Evolutionary conservation across 2,797 vertebrate species (phyloP), one percentile per base, ranked within the genome.

Genomic region (Nannoperca obscura): DNA sequence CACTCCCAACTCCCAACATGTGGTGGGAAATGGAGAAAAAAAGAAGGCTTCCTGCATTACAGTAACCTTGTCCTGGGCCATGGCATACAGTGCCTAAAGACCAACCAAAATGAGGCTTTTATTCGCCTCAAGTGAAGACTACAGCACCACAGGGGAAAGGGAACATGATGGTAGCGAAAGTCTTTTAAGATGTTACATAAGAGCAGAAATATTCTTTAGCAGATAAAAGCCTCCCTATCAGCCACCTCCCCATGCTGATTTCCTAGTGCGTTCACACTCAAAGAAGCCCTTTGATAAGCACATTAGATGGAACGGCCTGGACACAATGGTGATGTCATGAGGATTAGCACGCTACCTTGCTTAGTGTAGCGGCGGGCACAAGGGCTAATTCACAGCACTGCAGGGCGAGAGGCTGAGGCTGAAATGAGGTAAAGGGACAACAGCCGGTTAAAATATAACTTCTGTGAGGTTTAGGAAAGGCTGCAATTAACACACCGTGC

Each of bases 241-340:
- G 87, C 88, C 68, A 85, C 86, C 89, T 92, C 86, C 90, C 88
- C 77, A 82, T 83, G 85, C 90, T 88, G 90, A 93, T 93, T 93
- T 93, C 88, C 85, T 79, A 83, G 86, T 85, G 79, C 75, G 40
- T 87, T 92, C 85, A 82, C 86, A 86, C 89, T 94, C 90, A 94
- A 94, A 94, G 88, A 84, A 85, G 82, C 77, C 84, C 89, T 93
- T 95, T 94, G 91, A 94, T 94, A 93, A 95, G 92, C 88, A 86
- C 87, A 89, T 94, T 95, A 94, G 89, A 91, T 67, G 91, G 91
- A 95, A 95, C 93, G 69, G 90, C 86, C 86, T 57, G 82, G 91
- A 91, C 92, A 93, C 93, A 94, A 92, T 94, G 86, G 91, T 93
- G 88, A 95, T 94, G 94, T 94, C 94, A 93, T 91, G 84, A 92